Percentiles rank a stretch among this genome's conserved stretches.
phyloP scores from a whole-genome alignment of 2,888 invertebrate genomes.

The Clusia tigrina region DNA sequence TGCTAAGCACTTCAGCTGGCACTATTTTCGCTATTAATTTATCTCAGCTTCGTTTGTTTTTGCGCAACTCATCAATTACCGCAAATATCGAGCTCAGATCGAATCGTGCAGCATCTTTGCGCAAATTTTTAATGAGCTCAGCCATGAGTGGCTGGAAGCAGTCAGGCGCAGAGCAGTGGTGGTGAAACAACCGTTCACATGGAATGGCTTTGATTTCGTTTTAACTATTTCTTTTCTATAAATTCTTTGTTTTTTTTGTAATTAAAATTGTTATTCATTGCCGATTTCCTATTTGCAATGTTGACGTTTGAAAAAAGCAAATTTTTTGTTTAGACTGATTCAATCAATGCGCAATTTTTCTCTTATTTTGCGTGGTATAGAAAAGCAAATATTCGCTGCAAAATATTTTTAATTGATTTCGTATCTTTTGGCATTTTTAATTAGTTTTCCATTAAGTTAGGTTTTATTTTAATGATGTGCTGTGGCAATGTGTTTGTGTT shows the following conservation, averaged over 20 bases:
- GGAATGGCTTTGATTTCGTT: not conserved
- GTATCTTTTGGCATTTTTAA: not conserved
- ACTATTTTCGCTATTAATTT: not conserved
- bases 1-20: not conserved
- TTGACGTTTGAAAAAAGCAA: not conserved
- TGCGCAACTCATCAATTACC: constrained; percentile 1
- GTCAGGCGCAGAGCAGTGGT: not conserved
- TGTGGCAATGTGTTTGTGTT: too few relatives aligned
- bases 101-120: not conserved
- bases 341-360: not conserved
- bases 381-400: not conserved
- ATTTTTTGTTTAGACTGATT: too few relatives aligned
- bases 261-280: not conserved
- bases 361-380: not conserved
- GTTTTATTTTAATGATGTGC: constrained; percentile 1
- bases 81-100: not conserved
- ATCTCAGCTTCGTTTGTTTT: not conserved
- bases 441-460: not conserved
- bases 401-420: not conserved
- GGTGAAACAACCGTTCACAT: too few relatives aligned
- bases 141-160: not conserved
- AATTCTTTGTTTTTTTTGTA: not conserved
- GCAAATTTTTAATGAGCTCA: not conserved
- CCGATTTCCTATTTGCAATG: not conserved
- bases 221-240: not conserved